These are phyloP conservation scores for Cephus sareptanus DNA, from an alignment of 2,888 invertebrate species.

Conservation along the genomic window DNA sequence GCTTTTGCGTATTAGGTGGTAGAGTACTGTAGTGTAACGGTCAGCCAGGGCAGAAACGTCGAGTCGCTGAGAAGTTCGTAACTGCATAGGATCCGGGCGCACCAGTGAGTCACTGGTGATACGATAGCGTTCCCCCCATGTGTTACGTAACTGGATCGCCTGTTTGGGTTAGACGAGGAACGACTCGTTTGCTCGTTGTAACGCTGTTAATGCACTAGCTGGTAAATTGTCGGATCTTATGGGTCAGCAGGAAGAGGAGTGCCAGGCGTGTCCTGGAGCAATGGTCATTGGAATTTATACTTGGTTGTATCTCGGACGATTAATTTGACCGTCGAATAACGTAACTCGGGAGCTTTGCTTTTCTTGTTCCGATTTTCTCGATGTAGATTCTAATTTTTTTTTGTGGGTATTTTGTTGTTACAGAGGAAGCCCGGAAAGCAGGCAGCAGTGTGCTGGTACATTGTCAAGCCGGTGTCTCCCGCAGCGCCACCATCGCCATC, in stretches of 20 bases:
- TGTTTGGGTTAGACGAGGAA: constrained; percentile 55
- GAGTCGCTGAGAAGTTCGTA: background rate
- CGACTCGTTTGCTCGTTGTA: constrained; percentile 30
- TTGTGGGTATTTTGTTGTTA: constrained; percentile 55
- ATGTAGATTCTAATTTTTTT: background rate
- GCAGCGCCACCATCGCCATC: constrained; percentile 94
- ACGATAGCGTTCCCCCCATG: constrained; percentile 51
- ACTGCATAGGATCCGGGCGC: constrained; percentile 40
- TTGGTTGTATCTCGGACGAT: background rate
- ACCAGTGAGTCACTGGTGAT: constrained; percentile 53
- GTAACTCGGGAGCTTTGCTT: background rate
- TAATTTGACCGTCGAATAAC: background rate
- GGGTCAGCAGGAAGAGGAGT: background rate
- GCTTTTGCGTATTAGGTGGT: background rate
- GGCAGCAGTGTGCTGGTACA: constrained; percentile 87
- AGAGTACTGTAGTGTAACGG: background rate
- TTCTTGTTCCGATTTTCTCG: no score
- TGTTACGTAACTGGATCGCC: constrained; percentile 56
- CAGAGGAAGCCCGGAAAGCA: constrained; percentile 78
- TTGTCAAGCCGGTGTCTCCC: constrained; percentile 95
- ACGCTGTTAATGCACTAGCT: background rate
- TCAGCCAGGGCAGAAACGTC: background rate
- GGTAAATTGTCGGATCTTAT: background rate
- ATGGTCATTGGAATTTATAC: background rate
- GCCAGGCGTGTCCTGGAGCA: background rate